Evolutionary conservation across 1,140 invertebrate genomes (phyloP), one percentile per base, ranked within the genome.

Genomic region (Papilio xuthus): DNA sequence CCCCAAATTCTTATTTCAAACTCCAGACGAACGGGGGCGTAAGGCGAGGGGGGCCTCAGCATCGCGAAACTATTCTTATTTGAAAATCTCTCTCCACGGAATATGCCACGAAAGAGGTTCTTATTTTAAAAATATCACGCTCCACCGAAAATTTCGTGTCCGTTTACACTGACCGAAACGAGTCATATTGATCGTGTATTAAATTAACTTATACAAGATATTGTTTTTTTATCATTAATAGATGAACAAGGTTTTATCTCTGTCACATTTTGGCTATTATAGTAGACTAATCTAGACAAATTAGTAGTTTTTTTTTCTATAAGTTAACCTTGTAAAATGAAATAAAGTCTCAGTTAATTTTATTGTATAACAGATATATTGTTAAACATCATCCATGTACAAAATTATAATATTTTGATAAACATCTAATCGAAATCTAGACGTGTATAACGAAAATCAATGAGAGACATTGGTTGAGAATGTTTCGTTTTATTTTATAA

Each of bases 51-150:
- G 89, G 86, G 88, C 26, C 26, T 67, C 15, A 28, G 89, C 88
- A 90, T 92, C 90, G 89, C 89, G 88, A 93, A 93, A 93, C 92
- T 93, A 93, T 93, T 93, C 91, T 93, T 92, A 93, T 93, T 93
- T 93, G 91, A 93, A 92, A 93, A 93, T 91, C 90, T 92, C 89
- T 92, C 91, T 92, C 92, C 88, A 91, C 92, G 92, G 92, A 93
- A 92, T 93, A 93, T 90, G 92, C 90, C 90, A 90, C 90, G 90
- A 91, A 90, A 91, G 91, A 92, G 90, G 89, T 91, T 92, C 90
- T 92, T 91, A 91, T 92, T 92, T 92, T 92, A 92, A 93, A 91
- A 93, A 93, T 92, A 93, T 93, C 90, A 93, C 91, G 91, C 90
- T 92, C 91, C 90, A 92, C 92, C 91, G 90, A 92, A 76, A 76